These are phyloP conservation scores for Pseudachorutes palmiensis DNA, from an alignment of 1,140 invertebrate genomes.

Conservation along the genomic window DNA sequence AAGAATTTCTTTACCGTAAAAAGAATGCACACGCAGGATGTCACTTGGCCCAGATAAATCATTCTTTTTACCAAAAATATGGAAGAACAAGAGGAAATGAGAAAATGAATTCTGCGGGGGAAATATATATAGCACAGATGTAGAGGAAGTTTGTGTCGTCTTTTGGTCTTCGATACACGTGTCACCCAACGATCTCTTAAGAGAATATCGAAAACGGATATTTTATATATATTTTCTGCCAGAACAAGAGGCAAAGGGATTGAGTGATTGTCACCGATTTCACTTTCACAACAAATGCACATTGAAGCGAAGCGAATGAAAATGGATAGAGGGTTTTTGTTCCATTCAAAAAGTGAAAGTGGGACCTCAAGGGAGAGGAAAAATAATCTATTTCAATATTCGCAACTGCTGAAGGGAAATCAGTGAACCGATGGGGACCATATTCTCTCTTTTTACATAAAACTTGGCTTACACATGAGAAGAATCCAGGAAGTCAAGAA, in stretches of 20 bases:
- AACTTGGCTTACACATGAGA: background rate
- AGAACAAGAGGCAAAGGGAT: background rate
- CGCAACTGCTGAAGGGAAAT: background rate
- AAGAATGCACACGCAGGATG: too few relatives aligned
- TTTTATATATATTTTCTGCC: background rate
- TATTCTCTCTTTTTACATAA: background rate
- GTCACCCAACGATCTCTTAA: background rate
- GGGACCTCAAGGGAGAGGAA: background rate
- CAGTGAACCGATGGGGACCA: background rate
- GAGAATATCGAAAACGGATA: background rate
- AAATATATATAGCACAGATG: too few relatives aligned
- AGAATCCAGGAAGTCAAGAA: background rate
- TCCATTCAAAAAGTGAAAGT: background rate
- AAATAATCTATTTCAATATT: constrained; percentile 11
- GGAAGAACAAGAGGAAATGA: too few relatives aligned
- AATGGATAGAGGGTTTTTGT: background rate
- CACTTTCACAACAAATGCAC: background rate
- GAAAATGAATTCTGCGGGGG: too few relatives aligned
- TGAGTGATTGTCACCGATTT: background rate
- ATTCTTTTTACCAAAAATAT: background rate
- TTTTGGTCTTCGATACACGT: background rate
- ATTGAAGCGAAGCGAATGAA: background rate
- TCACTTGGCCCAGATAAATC: background rate
- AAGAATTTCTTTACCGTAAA: too few relatives aligned
- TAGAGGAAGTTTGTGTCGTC: background rate